Conservation (phyloP, 2,797 vertebrate genomes). For the Catharus ustulatus region DNA sequence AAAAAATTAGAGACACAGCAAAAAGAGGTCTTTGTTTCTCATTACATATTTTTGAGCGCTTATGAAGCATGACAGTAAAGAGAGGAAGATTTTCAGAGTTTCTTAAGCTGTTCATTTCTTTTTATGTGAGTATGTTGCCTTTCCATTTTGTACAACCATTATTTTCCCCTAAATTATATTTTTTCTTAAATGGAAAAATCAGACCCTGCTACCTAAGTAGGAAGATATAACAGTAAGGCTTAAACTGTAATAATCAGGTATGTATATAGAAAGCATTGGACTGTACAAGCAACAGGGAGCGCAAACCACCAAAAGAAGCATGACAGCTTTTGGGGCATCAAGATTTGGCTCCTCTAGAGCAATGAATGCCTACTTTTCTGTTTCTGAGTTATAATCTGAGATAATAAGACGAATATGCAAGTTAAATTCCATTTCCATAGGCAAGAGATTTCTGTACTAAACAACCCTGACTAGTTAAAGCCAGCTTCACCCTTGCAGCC, state of each 20-base stretch:
- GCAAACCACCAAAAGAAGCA: neutral
- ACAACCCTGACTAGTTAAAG: neutral
- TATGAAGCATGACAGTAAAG: neutral
- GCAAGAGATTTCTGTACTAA: neutral
- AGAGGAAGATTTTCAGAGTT: neutral
- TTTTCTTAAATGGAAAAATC: neutral
- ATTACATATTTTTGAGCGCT: neutral
- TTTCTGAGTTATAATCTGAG: neutral
- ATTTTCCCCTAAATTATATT: neutral
- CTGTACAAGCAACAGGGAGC: neutral
- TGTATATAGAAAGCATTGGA: neutral
- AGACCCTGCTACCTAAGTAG: neutral
- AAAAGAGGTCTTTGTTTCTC: conserved; percentile 9
- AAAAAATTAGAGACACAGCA: neutral
- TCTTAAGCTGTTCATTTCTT: neutral
- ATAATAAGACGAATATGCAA: neutral
- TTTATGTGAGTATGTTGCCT: neutral
- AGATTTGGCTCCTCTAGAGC: neutral
- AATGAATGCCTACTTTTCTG: neutral
- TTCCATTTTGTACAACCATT: neutral
- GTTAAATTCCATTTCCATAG: neutral
- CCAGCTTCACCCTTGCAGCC: neutral
- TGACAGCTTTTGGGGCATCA: neutral
- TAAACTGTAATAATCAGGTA: neutral
- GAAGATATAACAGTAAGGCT: neutral